phyloP scores from a whole-genome alignment of 1,140 invertebrate genomes.

The Nylanderia fulva region DNA sequence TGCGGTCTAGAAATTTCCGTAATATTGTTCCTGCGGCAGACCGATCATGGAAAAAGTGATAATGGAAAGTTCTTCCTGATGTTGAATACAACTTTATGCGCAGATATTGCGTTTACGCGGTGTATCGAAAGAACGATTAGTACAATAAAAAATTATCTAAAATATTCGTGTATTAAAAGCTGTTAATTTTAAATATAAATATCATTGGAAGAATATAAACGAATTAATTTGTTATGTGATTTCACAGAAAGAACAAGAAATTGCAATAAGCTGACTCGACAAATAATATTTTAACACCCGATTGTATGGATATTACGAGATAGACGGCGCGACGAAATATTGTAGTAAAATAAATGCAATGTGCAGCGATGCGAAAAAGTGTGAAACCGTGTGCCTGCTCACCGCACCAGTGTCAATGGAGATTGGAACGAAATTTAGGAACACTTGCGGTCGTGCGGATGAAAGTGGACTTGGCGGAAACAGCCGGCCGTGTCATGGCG shows the following conservation, averaged over 20 bases:
- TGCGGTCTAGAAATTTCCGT: conserved; percentile 60
- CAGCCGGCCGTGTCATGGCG: conserved; percentile 42
- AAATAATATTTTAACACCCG: conserved; percentile 5
- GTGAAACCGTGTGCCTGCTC: conserved; percentile 49
- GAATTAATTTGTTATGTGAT: conserved; percentile 37
- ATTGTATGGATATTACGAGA: conserved; percentile 15
- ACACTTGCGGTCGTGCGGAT: conserved; percentile 62
- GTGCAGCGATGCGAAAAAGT: conserved; percentile 62
- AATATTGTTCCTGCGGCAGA: conserved; percentile 46
- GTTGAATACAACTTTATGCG: conserved; percentile 31
- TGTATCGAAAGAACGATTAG: conserved; percentile 29
- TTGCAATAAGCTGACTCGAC: background rate
- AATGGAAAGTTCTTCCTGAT: conserved; percentile 64
- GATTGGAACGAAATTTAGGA: conserved; percentile 56
- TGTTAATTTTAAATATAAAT: background rate
- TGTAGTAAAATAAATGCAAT: conserved; percentile 47
- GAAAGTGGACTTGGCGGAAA: conserved; percentile 68
- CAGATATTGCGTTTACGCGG: conserved; percentile 41
- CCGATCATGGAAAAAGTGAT: conserved; percentile 47
- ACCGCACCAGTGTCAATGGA: conserved; percentile 3
- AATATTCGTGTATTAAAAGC: background rate
- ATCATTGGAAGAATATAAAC: background rate
- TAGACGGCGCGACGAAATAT: conserved; percentile 9
- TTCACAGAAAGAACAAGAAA: background rate
- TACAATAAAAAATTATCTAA: background rate